Evolutionary conservation across 2,888 invertebrate genomes (phyloP).

Genomic region (Sinelater perroti): DNA sequence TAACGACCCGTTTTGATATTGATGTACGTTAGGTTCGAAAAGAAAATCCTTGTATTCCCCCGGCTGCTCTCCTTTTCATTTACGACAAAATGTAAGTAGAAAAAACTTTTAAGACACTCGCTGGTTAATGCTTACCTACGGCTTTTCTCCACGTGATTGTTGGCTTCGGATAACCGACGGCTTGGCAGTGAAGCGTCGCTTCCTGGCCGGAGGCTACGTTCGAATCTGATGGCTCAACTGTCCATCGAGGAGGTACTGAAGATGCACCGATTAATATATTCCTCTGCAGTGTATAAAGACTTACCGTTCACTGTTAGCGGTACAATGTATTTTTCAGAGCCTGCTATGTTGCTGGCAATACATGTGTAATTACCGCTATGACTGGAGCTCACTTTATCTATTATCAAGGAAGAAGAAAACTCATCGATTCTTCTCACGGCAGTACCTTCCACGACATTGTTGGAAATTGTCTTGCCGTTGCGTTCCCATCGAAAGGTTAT

Average conservation of each 20-base stretch:
- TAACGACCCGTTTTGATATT: constrained; percentile 84
- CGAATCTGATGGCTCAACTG: constrained; percentile 84
- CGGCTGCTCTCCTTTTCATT: constrained; percentile 66
- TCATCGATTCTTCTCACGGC: constrained; percentile 76
- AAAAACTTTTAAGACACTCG: not conserved
- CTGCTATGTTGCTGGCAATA: constrained; percentile 87
- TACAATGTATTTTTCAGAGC: constrained; percentile 78
- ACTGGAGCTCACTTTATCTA: constrained; percentile 83
- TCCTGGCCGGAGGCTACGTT: constrained; percentile 85
- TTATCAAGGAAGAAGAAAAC: constrained; percentile 85
- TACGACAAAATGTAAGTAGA: not conserved
- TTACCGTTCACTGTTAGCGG: constrained; percentile 84
- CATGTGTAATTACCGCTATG: constrained; percentile 94
- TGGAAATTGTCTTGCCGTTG: constrained; percentile 77
- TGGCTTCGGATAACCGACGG: constrained; percentile 91
- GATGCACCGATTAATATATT: not conserved
- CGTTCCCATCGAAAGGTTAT: constrained; percentile 92
- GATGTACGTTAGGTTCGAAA: constrained; percentile 79
- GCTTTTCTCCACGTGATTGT: constrained; percentile 90
- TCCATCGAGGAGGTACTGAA: constrained; percentile 89
- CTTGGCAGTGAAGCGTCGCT: constrained; percentile 86
- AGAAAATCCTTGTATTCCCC: constrained; percentile 86
- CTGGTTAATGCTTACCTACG: constrained; percentile 68
- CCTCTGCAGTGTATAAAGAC: too few species aligned
- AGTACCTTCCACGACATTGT: constrained; percentile 62